Percentiles rank a stretch among this genome's conserved stretches.
phyloP scores from a whole-genome alignment of 2,113 vertebrate species.

The Octodon degus region DNA sequence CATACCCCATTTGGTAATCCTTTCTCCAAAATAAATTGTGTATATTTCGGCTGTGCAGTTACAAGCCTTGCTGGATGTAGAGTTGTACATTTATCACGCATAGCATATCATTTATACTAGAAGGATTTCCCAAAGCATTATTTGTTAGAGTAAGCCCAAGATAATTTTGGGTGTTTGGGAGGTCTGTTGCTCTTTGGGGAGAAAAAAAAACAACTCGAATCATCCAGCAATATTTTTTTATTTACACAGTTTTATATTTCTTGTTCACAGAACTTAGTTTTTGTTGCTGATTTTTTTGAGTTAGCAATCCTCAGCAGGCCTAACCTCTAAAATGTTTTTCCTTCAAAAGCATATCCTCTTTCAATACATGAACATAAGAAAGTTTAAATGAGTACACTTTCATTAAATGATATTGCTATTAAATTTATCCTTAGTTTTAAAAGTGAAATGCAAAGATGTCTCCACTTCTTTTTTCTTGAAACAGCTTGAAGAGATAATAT shows the following conservation, averaged over 20 bases:
- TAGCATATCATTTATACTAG: neutral
- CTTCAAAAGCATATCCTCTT: conserved; percentile 45
- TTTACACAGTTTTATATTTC: conserved; percentile 66
- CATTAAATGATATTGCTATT: conserved; percentile 53
- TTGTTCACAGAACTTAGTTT: neutral
- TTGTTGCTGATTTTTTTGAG: neutral
- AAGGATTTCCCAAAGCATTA: neutral
- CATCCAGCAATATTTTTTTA: neutral
- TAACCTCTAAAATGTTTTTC: neutral
- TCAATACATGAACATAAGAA: conserved; percentile 45
- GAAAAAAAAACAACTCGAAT: neutral
- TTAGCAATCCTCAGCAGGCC: conserved; percentile 35
- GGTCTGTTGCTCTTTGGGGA: conserved; percentile 7
- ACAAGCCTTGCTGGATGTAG: neutral
- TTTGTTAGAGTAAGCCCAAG: conserved; percentile 44
- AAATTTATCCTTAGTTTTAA: conserved; percentile 61
- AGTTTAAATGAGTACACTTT: conserved; percentile 35
- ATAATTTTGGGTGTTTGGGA: conserved; percentile 49
- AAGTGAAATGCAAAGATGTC: conserved; percentile 69
- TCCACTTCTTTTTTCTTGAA: conserved; percentile 56
- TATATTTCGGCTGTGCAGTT: neutral
- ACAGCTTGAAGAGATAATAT: conserved; percentile 23
- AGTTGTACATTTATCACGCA: neutral
- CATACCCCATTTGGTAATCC: conserved; percentile 71
- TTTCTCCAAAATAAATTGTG: conserved; percentile 67